Evolutionary conservation across 2,797 vertebrate genomes (phyloP), one percentile per base, ranked within the genome.

Genomic region (Acropternis orthonyx): DNA sequence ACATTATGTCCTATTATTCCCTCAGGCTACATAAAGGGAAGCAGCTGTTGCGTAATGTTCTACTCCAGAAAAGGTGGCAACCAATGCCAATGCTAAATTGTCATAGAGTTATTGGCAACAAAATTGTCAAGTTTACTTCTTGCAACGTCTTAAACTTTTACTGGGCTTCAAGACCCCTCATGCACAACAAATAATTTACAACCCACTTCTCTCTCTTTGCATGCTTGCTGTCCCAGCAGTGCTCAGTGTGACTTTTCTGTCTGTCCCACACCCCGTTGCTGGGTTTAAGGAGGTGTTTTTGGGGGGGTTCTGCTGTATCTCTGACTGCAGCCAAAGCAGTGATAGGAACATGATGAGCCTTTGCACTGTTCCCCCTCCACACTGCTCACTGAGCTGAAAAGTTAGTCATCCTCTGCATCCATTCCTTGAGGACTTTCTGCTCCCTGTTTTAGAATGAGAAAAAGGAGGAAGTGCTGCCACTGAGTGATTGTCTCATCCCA

Each of bases 191-290:
- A 14, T 27, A 55, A 46, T 79, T 73, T 10, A 24, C 9, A 55
- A 44, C 37, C 1, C 10, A 3, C 11, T 52, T 44, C 3, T 27
- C 4, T 46, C 7, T 46, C 20, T 27, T 46, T 37, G 9, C 7
- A 14, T 13, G 67, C 78, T 62, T 43, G 6, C 10, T 49, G 7
- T 12, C 48, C 10, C 10, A 18, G 9, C 27, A 56, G 48, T 4
- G 3, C 24, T 30, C 12, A 28, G 16, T 0, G 23, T 32, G 74
- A 4, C 10, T 75, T 67, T 52, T 21, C 27, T 59, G 14, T 19
- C 62, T 32, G 28, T 7, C 15, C 7, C 23, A 15, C 0, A 2
- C 20, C 16, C 17, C 1, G 0, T 3, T 61, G 26, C 10, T 52
- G 41, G 23, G 30, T 51, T 37, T 20, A 12, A 32, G 26, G 36